Conservation (phyloP, 1,140 invertebrate species). For the Formica selysi region DNA sequence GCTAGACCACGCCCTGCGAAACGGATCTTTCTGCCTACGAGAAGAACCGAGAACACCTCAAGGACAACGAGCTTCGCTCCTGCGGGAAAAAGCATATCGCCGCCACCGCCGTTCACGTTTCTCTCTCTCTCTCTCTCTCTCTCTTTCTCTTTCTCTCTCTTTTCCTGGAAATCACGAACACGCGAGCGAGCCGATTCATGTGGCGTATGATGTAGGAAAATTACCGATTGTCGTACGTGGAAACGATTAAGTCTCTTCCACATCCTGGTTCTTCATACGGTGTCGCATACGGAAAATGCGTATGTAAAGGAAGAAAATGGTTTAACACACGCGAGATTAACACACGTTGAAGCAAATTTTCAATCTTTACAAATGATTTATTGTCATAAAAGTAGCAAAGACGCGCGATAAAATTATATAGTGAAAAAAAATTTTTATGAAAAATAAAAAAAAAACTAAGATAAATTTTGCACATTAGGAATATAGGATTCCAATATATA, state of each 20-base stretch:
- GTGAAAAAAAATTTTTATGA: too few relatives aligned
- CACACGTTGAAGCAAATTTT: background rate
- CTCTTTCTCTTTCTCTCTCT: too few relatives aligned
- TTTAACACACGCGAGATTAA: background rate
- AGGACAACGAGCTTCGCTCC: slow-evolving; percentile 68
- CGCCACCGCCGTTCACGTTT: background rate
- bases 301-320: background rate
- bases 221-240: slow-evolving; percentile 49
- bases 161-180: slow-evolving; percentile 71
- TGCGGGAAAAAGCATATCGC: slow-evolving; percentile 28
- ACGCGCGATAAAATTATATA: too few relatives aligned
- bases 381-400: too few relatives aligned
- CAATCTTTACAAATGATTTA: background rate
- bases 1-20: slow-evolving; percentile 83
- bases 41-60: slow-evolving; percentile 78
- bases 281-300: background rate
- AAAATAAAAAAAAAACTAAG: too few relatives aligned
- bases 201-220: slow-evolving; percentile 39
- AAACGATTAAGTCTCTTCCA: slow-evolving; percentile 47
- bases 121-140: slow-evolving; percentile 3
- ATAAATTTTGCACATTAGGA: too few relatives aligned
- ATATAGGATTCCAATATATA: too few relatives aligned
- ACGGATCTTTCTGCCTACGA: slow-evolving; percentile 63
- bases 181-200: background rate
- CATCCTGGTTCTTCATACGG: slow-evolving; percentile 7